A percentile compares a stretch with the other conserved stretches of the same genome.
phyloP scores from a whole-genome alignment of 2,888 invertebrate genomes.

The Athetis lepigone region DNA sequence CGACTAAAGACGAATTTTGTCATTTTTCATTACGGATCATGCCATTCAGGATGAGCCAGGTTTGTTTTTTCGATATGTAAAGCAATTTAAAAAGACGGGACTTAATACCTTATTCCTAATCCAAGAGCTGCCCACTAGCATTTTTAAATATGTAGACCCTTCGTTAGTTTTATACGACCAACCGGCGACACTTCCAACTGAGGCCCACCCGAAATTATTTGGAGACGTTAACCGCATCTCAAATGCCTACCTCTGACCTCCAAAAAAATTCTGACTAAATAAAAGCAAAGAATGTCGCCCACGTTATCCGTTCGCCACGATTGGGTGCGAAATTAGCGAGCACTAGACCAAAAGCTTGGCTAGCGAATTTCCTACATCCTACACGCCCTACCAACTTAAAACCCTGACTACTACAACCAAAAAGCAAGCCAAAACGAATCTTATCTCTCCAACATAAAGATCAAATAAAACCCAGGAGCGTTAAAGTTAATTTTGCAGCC shows the following conservation, averaged over 20 bases:
- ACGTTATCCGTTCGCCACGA: slow-evolving; percentile 83
- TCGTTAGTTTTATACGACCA: not conserved
- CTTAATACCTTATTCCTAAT: not conserved
- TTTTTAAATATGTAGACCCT: slow-evolving; percentile 5
- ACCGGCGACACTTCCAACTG: slow-evolving; percentile 14
- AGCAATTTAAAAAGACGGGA: not conserved
- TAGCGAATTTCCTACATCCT: slow-evolving; percentile 85
- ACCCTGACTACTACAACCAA: slow-evolving; percentile 33
- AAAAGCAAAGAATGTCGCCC: slow-evolving; percentile 80
- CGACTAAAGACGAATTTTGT: too few species aligned
- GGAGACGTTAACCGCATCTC: slow-evolving; percentile 62
- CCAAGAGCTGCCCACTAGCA: not conserved
- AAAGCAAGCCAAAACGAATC: slow-evolving; percentile 72
- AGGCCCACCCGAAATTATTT: slow-evolving; percentile 40
- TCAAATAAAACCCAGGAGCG: slow-evolving; percentile 64
- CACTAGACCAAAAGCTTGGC: slow-evolving; percentile 85
- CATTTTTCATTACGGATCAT: too few species aligned
- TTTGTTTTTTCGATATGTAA: too few species aligned
- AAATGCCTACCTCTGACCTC: slow-evolving; percentile 62
- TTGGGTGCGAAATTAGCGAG: slow-evolving; percentile 87
- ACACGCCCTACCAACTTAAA: slow-evolving; percentile 63
- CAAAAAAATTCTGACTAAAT: slow-evolving; percentile 68
- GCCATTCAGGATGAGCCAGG: too few species aligned
- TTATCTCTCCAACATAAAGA: slow-evolving; percentile 71
- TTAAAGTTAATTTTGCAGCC: slow-evolving; percentile 79